phyloP scores from a whole-genome alignment of 2,888 invertebrate species.

The Eristalis pertinax region DNA sequence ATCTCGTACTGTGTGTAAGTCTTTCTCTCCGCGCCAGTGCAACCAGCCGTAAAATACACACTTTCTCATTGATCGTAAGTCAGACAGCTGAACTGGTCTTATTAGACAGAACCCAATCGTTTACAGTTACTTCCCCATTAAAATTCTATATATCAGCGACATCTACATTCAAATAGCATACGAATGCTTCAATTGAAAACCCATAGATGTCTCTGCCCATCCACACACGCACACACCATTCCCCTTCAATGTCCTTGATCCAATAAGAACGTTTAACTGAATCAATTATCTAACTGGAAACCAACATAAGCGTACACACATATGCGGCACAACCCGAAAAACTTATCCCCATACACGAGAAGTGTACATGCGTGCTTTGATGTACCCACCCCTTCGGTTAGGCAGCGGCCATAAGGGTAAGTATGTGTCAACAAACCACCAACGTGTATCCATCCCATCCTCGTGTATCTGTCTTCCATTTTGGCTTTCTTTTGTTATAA shows the following conservation, averaged over 20 bases:
- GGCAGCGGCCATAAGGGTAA: constrained; percentile 38
- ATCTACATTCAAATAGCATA: constrained; percentile 44
- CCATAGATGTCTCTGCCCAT: constrained; percentile 44
- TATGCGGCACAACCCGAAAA: constrained; percentile 44
- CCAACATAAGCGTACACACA: constrained; percentile 19
- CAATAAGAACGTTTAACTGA: constrained; percentile 67
- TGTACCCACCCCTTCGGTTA: constrained; percentile 44
- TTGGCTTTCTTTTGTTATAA: constrained; percentile 33
- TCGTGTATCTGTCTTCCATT: constrained; percentile 39
- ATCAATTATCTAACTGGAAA: constrained; percentile 66
- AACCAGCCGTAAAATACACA: no score
- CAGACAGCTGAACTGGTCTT: no score
- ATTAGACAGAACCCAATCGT: neutral
- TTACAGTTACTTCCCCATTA: neutral
- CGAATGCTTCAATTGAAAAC: neutral
- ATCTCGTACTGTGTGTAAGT: no score
- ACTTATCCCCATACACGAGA: constrained; percentile 37
- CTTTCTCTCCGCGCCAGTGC: no score
- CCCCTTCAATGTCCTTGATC: constrained; percentile 63
- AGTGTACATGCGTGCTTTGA: constrained; percentile 67
- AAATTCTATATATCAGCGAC: constrained; percentile 23
- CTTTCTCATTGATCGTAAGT: no score
- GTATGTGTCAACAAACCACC: constrained; percentile 40
- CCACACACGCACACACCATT: constrained; percentile 8
- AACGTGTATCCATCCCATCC: constrained; percentile 18